Conservation (phyloP, 2,113 vertebrate species). For the Ammodytes dubius region DNA sequence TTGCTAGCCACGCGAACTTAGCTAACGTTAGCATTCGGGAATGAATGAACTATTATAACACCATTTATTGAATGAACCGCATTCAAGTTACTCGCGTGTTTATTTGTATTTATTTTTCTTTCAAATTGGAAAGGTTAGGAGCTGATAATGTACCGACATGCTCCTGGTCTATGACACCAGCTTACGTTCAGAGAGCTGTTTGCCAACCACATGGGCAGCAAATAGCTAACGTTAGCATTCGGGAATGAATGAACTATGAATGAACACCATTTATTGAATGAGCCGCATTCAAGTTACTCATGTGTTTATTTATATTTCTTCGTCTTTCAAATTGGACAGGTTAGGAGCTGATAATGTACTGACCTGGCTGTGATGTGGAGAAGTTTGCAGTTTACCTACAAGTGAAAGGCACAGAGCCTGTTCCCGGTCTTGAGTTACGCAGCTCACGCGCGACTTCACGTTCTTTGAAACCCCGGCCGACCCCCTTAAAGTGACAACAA, state of each 20-base stretch:
- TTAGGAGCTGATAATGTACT: neutral
- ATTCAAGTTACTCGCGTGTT: rapidly evolving
- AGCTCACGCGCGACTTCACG: slow-evolving; percentile 8
- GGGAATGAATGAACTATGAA: slow-evolving; percentile 20
- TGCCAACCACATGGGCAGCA: slow-evolving; percentile 25
- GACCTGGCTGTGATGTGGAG: slow-evolving; percentile 46
- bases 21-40: slow-evolving; percentile 46
- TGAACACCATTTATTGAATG: neutral
- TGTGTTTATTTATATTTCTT: neutral
- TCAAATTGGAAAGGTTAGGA: rapidly evolving
- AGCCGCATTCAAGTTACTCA: rapidly evolving
- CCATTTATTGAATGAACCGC: too few relatives aligned
- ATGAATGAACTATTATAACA: slow-evolving; percentile 19
- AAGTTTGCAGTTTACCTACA: slow-evolving; percentile 17
- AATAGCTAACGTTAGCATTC: slow-evolving; percentile 51
- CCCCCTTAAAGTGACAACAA: slow-evolving; percentile 68
- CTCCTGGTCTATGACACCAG: neutral
- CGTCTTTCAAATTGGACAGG: rapidly evolving
- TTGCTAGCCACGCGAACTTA: slow-evolving; percentile 28
- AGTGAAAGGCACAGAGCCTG: slow-evolving; percentile 14
- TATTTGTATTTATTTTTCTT: neutral
- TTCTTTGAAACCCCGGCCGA: neutral
- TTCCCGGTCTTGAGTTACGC: slow-evolving; percentile 54
- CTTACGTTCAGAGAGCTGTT: slow-evolving; percentile 3
- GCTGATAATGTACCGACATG: slow-evolving; percentile 35